Base-by-base conservation (phyloP, 2,888 invertebrate species). In the Drosophila paranaensis region DNA sequence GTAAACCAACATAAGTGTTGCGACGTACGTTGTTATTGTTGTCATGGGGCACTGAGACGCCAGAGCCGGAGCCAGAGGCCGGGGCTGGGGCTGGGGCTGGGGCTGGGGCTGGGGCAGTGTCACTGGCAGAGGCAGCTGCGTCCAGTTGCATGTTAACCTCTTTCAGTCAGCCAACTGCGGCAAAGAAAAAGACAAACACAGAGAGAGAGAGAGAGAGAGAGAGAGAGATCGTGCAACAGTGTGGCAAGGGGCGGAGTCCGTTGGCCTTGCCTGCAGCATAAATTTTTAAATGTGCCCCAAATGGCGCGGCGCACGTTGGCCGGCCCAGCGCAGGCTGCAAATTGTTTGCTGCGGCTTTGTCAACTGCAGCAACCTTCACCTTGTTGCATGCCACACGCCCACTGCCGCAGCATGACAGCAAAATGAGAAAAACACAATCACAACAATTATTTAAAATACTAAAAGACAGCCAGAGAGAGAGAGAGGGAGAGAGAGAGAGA, bases 1-100 rank as follows among this genome's bases (percentile, higher is more conserved):
- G 89, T 86, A 89, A 89, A 77, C 90, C 86, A 72, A 85, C 89
- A 86, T 89, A 89, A 86, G 85, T 86, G 89, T 89, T 89, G 89
- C 85, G 84, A 81, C 84, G 76, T 86, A 70, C 77, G 74, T 81
- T 77, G 81, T 86, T 83, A 77, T 89, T 89, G 82, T 87, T 85
- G 79, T 89, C 77, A 71, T 76, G 75, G 43, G 39, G 50, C 58
- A 67, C 37, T 33, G 55, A 60, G 56, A 56, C 45, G 65, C 65
- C 61, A 9, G 16, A 35, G 13, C 11, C 27, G 11, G 50, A 5
- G 33, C 6, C 48, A 8, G 11, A 6, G 27, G 27, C 51, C 61
- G 6, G 16, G 35, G 13, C 11, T 20, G 14, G 16, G 25, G 13
- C 11, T 20, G 10, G 10, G 33, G 14, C 16, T 25, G 39, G 2